A percentile compares a stretch with the other conserved stretches of the same genome.
phyloP scores from a whole-genome alignment of 2,113 vertebrate species.

The Bambusicola thoracicus region DNA sequence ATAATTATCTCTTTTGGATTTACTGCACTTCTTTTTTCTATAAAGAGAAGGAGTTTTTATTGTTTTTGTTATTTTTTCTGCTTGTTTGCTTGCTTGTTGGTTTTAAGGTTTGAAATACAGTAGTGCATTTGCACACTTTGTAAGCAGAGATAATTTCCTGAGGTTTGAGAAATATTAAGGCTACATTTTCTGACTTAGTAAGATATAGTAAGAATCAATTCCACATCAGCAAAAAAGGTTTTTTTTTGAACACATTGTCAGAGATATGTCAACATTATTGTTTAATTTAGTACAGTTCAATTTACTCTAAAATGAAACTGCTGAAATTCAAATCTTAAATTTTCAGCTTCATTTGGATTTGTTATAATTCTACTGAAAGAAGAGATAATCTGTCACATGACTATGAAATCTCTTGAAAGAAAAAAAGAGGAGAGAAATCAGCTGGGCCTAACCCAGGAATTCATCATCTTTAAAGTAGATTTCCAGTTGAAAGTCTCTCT shows the following conservation, averaged over 20 bases:
- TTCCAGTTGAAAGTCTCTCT: not conserved
- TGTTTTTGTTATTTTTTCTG: not conserved
- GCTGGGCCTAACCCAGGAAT: rapidly evolving
- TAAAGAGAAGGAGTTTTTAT: not conserved
- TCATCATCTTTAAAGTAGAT: not conserved
- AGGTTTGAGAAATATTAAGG: not conserved
- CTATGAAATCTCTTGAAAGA: not conserved
- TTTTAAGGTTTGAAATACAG: not conserved
- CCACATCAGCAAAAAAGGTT: not conserved
- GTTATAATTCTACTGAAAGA: not conserved
- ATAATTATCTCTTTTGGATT: not conserved
- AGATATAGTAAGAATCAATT: not conserved
- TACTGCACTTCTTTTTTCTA: not conserved
- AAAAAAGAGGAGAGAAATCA: not conserved
- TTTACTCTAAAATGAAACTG: not conserved
- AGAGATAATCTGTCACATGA: not conserved
- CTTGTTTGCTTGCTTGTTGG: not conserved
- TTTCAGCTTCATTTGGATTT: not conserved
- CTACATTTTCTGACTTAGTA: not conserved
- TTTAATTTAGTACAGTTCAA: not conserved
- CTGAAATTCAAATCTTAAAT: not conserved
- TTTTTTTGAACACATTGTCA: not conserved
- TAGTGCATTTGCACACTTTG: not conserved
- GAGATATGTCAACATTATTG: not conserved
- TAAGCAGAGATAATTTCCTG: not conserved